Evolutionary conservation across 2,797 vertebrate genomes (phyloP), one percentile per base, ranked within the genome.

Genomic region (Macropus fuliginosus): DNA sequence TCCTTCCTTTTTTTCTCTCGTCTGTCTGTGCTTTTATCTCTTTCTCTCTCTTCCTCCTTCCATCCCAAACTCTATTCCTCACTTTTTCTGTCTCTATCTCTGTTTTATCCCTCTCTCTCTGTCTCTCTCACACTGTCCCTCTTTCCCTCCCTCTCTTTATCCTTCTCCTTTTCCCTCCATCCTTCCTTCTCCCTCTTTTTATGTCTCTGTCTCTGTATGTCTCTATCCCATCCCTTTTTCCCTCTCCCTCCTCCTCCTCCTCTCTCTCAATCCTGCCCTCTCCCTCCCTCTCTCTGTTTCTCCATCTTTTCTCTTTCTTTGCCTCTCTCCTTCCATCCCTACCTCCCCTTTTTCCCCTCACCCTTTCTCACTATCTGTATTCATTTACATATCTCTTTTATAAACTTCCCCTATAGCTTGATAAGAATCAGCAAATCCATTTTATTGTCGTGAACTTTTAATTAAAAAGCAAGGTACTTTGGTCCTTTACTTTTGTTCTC

Each of bases 361-460:
- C n/a, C 66, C 66, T 74, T 40, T 40, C 5, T 66, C 14, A n/a
- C 5, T 74, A n/a, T 74, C 66, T 74, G 18, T 2, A 40, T 21
- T 74, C 40, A 94, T 91, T 90, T 95, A 94, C 13, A n/a, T 57
- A 24, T 91, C 40, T 24, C 94, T 95, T 90, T 92, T 89, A 92
- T 94, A 95, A 50, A 52, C 54, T 91, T 93, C 87, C 62, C 91
- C 34, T 89, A 90, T 92, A n/a, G 34, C 40, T 90, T 91, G n/a
- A 89, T 66, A 95, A 96, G 57, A 92, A 96, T 92, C 34, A 3
- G 21, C 66, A 91, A 94, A 52, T 91, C 92, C 55, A 59, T 81
- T 96, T 95, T 52, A 81, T 87, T 96, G 95, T 90, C 56, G 94
- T 91, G 91, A 96, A 93, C 57, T 95, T 97, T 95, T 95, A 93